phyloP scores from a whole-genome alignment of 2,888 invertebrate species.

The Mylabris sibirica region DNA sequence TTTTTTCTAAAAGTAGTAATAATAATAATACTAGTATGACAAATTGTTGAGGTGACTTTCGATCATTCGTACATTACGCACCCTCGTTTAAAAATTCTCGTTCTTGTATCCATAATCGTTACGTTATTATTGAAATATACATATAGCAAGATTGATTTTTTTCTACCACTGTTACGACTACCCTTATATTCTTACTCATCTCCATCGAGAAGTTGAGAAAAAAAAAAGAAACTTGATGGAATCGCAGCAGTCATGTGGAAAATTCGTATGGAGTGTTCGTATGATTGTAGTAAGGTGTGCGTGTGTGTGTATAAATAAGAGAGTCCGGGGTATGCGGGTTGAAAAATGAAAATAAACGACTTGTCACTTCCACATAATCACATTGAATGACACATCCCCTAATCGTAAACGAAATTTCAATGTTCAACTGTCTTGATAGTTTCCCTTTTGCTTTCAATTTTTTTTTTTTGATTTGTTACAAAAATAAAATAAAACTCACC shows the following conservation, averaged over 20 bases:
- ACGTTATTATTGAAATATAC: background rate
- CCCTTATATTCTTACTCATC: background rate
- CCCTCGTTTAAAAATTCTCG: background rate
- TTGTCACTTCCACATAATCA: slow-evolving; percentile 31
- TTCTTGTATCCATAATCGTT: background rate
- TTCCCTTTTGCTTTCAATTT: too few species aligned
- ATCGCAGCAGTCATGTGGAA: background rate
- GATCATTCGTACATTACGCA: slow-evolving; percentile 28
- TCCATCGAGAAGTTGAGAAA: background rate
- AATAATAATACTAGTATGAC: slow-evolving; percentile 19
- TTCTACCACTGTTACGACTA: background rate
- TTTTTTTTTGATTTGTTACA: background rate
- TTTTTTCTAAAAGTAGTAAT: slow-evolving; percentile 12
- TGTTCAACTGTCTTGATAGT: background rate
- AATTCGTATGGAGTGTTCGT: slow-evolving; percentile 8
- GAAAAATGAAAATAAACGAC: slow-evolving; percentile 35
- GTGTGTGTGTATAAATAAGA: too few species aligned
- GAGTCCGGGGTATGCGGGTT: slow-evolving; percentile 20
- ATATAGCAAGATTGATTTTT: background rate
- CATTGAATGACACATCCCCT: slow-evolving; percentile 30
- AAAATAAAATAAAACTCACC: slow-evolving; percentile 37
- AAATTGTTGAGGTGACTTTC: slow-evolving; percentile 28
- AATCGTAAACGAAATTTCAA: slow-evolving; percentile 20
- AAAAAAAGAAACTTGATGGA: slow-evolving; percentile 5
- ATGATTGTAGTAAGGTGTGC: background rate